phyloP scores from a whole-genome alignment of 2,797 vertebrate species.

The Xenentodon cancila region DNA sequence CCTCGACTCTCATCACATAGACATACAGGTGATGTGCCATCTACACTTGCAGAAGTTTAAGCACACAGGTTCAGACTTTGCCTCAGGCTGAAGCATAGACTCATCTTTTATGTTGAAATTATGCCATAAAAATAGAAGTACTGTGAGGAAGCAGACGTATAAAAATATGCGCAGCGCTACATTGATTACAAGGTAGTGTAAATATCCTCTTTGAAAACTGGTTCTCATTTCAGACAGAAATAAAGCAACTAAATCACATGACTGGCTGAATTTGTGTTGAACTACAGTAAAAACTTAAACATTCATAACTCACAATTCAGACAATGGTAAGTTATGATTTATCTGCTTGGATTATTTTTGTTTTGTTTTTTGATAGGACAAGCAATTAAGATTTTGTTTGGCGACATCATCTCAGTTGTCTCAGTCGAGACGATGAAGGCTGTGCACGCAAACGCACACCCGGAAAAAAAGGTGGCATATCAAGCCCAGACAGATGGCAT shows the following conservation, averaged over 20 bases:
- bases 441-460: conserved; percentile 19
- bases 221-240: background rate
- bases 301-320: conserved; percentile 23
- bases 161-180: no score
- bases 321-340: conserved; percentile 30
- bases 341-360: conserved; percentile 19
- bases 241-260: background rate
- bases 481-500: conserved; percentile 74
- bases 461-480: conserved; percentile 67
- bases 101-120: conserved; percentile 19
- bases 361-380: conserved; percentile 43
- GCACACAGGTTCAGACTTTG: conserved; percentile 2
- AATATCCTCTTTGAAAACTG: no score
- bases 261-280: conserved; percentile 10
- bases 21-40: conserved; percentile 21
- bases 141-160: background rate
- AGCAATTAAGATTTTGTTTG: conserved; percentile 50
- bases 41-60: conserved; percentile 8
- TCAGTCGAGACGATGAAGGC: conserved; percentile 24
- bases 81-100: conserved; percentile 9
- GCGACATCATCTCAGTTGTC: conserved; percentile 31
- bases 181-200: no score
- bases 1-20: conserved; percentile 11
- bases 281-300: conserved; percentile 3
- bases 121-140: conserved; percentile 14